Percentiles rank a stretch among this genome's conserved stretches.
These are phyloP conservation scores for Pectinophora gossypiella DNA, from an alignment of 1,140 invertebrate species.

Conservation along the genomic window DNA sequence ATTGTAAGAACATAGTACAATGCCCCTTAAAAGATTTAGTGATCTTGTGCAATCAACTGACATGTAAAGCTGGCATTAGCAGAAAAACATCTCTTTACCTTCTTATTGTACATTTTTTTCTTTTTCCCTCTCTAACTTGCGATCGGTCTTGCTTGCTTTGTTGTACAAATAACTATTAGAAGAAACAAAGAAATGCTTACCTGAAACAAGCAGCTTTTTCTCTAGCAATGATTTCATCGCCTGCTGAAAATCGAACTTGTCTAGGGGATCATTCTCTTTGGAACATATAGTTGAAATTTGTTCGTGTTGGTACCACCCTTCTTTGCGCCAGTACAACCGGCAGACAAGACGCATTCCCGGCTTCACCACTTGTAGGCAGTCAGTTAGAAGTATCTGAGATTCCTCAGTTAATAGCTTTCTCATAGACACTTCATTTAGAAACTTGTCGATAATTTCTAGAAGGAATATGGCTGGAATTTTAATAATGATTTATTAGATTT, in stretches of 20 bases:
- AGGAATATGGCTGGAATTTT: constrained; percentile 48
- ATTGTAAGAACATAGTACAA: too few relatives aligned
- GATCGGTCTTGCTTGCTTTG: too few relatives aligned
- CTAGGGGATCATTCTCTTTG: constrained; percentile 15
- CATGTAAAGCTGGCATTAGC: too few relatives aligned
- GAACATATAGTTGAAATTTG: constrained; percentile 21
- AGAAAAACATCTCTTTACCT: too few relatives aligned
- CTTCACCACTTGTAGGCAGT: constrained; percentile 22
- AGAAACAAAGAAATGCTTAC: constrained; percentile 25
- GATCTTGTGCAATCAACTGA: too few relatives aligned
- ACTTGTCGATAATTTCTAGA: constrained; percentile 39
- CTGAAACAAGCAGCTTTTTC: constrained; percentile 18
- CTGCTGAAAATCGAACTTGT: constrained; percentile 19
- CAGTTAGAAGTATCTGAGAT: constrained; percentile 27
- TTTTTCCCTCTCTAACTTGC: too few relatives aligned
- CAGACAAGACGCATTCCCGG: constrained; percentile 41
- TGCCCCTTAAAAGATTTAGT: too few relatives aligned
- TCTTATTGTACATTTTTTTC: too few relatives aligned
- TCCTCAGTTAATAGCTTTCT: constrained; percentile 26
- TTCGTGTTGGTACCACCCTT: constrained; percentile 36
- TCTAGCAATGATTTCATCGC: constrained; percentile 26
- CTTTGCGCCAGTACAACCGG: constrained; percentile 46
- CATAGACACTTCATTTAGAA: constrained; percentile 26
- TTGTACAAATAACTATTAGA: too few relatives aligned
- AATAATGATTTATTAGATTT: too few relatives aligned